A percentile compares a stretch with the other conserved stretches of the same genome.
Evolutionary conservation across 2,888 invertebrate species (phyloP).

Genomic region (Drosophila flavopinicola): DNA sequence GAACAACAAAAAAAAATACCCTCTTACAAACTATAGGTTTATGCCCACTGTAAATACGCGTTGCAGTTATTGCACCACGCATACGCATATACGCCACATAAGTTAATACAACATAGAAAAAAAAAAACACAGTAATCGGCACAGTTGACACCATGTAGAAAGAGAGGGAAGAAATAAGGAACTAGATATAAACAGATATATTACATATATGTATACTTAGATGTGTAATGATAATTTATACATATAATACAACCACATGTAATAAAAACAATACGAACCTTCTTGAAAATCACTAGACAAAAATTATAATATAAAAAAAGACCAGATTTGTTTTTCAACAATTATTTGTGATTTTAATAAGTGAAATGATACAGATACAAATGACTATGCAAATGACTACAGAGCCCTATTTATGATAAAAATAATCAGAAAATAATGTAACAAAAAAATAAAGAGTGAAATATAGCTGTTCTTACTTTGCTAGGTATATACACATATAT

Average conservation of each 20-base stretch:
- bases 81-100: not conserved
- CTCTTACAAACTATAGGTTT: constrained; percentile 1
- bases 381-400: constrained; percentile 62
- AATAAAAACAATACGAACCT: constrained; percentile 17
- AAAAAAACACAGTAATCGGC: not conserved
- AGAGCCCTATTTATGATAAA: constrained; percentile 40
- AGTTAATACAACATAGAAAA: not conserved
- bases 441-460: too few relatives aligned
- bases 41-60: constrained; percentile 26
- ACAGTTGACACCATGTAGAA: constrained; percentile 25
- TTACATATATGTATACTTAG: constrained; percentile 31
- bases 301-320: constrained; percentile 5
- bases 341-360: constrained; percentile 76
- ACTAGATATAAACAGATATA: constrained; percentile 17
- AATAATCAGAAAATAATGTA: too few relatives aligned
- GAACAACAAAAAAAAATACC: not conserved
- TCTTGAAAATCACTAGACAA: constrained; percentile 9
- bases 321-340: constrained; percentile 71
- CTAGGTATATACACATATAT: too few relatives aligned
- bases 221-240: constrained; percentile 26
- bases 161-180: constrained; percentile 10
- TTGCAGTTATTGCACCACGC: constrained; percentile 11
- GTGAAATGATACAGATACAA: constrained; percentile 68
- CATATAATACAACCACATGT: constrained; percentile 22
- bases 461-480: too few relatives aligned